Conservation (phyloP, 2,797 vertebrate species). For the Cichlasoma orientale region DNA sequence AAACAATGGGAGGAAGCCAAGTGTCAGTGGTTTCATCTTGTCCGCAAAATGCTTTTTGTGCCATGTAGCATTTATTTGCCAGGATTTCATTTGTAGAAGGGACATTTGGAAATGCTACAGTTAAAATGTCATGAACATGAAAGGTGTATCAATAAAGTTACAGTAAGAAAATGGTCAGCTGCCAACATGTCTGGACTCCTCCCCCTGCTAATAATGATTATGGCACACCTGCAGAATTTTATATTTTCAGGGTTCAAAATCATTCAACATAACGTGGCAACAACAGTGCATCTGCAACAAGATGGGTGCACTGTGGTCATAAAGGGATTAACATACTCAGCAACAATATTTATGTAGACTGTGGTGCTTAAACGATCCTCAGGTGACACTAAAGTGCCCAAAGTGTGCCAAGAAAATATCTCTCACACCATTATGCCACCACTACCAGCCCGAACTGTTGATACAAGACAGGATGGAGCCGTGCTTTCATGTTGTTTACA, state of each 20-base stretch:
- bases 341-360: not conserved
- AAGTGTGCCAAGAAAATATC: not conserved
- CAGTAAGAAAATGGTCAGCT: not conserved
- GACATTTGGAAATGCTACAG: not conserved
- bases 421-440: not conserved
- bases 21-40: slow-evolving; percentile 18
- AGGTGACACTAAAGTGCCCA: not conserved
- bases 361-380: not conserved
- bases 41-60: slow-evolving; percentile 1
- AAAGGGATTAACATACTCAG: not conserved
- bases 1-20: slow-evolving; percentile 32
- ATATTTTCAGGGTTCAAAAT: not conserved
- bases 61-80: not conserved
- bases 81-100: not conserved
- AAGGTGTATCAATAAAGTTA: not conserved
- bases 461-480: not conserved
- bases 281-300: not conserved
- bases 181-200: not conserved
- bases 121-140: slow-evolving; percentile 37
- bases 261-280: not conserved
- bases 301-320: fast-evolving
- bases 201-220: not conserved
- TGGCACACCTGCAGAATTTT: no score
- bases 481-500: not conserved
- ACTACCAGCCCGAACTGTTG: not conserved